phyloP scores from a whole-genome alignment of 2,888 invertebrate genomes.

The Athrips mouffetella region DNA sequence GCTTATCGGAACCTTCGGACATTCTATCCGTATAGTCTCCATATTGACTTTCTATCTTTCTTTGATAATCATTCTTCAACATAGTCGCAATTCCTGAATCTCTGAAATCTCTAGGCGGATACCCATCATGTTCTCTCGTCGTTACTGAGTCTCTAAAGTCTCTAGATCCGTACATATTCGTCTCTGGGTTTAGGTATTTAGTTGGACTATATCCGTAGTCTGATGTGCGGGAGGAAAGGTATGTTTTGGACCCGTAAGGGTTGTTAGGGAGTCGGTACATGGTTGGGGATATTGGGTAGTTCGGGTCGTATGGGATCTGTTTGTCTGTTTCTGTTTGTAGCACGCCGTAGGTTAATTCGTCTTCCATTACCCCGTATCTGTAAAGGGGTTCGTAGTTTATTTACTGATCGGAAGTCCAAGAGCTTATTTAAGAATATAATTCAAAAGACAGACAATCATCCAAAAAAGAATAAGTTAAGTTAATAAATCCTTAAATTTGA shows the following conservation, averaged over 20 bases:
- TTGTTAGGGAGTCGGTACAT: conserved; percentile 68
- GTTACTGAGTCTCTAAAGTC: conserved; percentile 62
- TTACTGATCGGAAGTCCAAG: no score
- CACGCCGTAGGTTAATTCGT: conserved; percentile 69
- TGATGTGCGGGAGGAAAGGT: conserved; percentile 62
- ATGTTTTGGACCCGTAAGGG: conserved; percentile 72
- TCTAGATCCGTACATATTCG: conserved; percentile 61
- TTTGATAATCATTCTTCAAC: conserved; percentile 74
- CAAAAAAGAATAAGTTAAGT: no score
- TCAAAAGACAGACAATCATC: no score
- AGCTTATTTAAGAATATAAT: no score
- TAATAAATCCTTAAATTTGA: no score
- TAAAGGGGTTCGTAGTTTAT: neutral
- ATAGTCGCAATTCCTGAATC: conserved; percentile 72
- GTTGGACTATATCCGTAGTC: conserved; percentile 74
- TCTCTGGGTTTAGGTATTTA: conserved; percentile 59
- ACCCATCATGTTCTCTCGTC: conserved; percentile 63
- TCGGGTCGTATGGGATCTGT: conserved; percentile 68
- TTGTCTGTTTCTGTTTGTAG: conserved; percentile 63
- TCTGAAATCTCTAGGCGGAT: conserved; percentile 63
- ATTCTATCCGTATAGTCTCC: conserved; percentile 81
- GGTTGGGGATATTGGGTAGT: conserved; percentile 70
- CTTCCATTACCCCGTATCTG: conserved; percentile 71
- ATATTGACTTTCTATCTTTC: conserved; percentile 68
- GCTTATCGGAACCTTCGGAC: conserved; percentile 85